These are phyloP conservation scores for Heliconius melpomene DNA, from an alignment of 1,140 invertebrate species.

Conservation along the genomic window DNA sequence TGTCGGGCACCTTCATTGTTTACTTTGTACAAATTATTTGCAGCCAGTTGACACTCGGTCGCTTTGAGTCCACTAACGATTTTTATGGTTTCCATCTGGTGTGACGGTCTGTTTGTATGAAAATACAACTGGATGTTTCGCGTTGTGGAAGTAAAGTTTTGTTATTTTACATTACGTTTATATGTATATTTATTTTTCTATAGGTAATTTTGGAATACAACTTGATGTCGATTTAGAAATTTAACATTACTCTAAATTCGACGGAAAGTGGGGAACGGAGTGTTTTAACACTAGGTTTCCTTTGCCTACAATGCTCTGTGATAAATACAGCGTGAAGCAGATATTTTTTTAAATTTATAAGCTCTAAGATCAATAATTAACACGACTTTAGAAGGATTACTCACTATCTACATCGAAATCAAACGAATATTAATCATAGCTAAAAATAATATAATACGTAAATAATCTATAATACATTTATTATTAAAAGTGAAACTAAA, in stretches of 20 bases:
- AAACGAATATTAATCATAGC: neutral
- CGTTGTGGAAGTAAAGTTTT: neutral
- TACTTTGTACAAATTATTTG: conserved; percentile 40
- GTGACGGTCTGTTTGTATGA: neutral
- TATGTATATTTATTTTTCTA: too few species aligned
- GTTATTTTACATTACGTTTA: neutral
- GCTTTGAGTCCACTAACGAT: conserved; percentile 29
- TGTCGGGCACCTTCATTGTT: conserved; percentile 37
- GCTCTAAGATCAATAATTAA: neutral
- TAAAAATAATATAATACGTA: neutral
- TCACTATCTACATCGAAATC: neutral
- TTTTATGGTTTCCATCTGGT: conserved; percentile 19
- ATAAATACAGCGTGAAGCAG: neutral
- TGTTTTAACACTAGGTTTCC: too few species aligned
- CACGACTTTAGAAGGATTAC: neutral
- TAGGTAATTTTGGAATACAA: neutral
- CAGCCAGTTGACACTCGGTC: conserved; percentile 25
- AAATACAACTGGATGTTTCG: neutral
- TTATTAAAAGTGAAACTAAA: neutral
- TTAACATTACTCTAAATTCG: too few species aligned
- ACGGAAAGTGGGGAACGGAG: too few species aligned
- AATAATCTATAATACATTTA: neutral
- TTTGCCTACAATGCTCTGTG: too few species aligned
- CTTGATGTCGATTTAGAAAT: neutral
- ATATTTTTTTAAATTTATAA: neutral